Conservation (phyloP, 2,888 invertebrate species). For the Drosophila prolongata region DNA sequence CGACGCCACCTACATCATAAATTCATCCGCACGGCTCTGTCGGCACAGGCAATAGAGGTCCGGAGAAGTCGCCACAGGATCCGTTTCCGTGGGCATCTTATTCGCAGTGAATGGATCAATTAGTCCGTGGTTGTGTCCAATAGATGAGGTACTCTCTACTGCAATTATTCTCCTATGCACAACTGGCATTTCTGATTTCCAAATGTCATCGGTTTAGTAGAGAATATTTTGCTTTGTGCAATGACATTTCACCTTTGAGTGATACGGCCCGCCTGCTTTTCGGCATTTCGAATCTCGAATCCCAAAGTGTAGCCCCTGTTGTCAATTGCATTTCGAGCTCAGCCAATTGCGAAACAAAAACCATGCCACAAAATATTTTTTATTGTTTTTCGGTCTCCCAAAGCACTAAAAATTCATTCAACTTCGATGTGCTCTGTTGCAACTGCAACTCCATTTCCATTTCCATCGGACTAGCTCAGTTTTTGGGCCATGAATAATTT, state of each 20-base stretch:
- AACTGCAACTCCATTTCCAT: constrained; percentile 18
- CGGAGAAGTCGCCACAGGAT: not conserved
- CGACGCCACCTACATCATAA: constrained; percentile 19
- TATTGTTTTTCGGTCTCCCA: constrained; percentile 13
- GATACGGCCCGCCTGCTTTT: not conserved
- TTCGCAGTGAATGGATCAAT: not conserved
- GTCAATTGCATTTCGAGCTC: constrained; percentile 9
- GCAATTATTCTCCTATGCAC: not conserved
- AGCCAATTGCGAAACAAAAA: constrained; percentile 20
- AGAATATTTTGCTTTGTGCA: constrained; percentile 8
- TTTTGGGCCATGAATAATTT: constrained; percentile 32
- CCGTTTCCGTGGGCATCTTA: not conserved
- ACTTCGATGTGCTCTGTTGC: constrained; percentile 9
- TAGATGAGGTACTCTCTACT: not conserved
- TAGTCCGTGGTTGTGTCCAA: not conserved
- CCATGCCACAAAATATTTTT: constrained; percentile 25
- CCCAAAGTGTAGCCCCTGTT: constrained; percentile 11
- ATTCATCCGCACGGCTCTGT: not conserved
- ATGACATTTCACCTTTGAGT: constrained; percentile 8
- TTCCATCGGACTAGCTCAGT: constrained; percentile 4
- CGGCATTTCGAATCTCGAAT: not conserved
- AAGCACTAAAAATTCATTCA: constrained; percentile 20
- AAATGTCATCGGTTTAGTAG: not conserved
- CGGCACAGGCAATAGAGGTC: constrained; percentile 2
- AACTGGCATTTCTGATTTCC: constrained; percentile 4